phyloP scores from a whole-genome alignment of 2,888 invertebrate genomes.

The Dryocosmus kuriphilus region DNA sequence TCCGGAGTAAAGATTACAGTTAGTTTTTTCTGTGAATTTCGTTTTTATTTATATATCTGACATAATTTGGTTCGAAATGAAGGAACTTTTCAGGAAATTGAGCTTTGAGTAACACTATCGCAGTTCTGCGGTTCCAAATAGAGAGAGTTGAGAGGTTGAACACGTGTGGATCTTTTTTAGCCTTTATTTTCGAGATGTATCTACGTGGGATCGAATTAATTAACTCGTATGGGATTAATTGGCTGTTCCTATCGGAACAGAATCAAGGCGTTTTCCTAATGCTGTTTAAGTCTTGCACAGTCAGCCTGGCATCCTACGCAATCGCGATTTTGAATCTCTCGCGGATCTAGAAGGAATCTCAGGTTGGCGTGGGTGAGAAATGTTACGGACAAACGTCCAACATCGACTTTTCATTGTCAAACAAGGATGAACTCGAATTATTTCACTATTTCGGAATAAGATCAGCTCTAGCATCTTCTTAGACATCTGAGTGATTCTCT shows the following conservation, averaged over 20 bases:
- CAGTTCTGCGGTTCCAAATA: too few species aligned
- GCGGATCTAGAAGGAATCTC: slow-evolving; percentile 29
- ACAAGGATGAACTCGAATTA: not conserved
- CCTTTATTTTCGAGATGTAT: not conserved
- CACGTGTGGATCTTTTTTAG: not conserved
- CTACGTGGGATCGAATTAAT: slow-evolving; percentile 36
- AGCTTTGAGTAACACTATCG: too few species aligned
- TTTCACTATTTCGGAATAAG: not conserved
- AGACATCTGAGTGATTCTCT: too few species aligned
- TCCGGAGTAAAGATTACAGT: too few species aligned
- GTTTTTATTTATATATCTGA: too few species aligned
- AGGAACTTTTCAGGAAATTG: too few species aligned
- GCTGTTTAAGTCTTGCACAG: slow-evolving; percentile 31
- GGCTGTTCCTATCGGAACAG: slow-evolving; percentile 32
- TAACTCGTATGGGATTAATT: slow-evolving; percentile 37
- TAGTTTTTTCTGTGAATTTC: too few species aligned
- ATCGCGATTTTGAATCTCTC: slow-evolving; percentile 31
- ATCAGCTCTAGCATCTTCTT: too few species aligned
- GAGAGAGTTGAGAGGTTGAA: too few species aligned
- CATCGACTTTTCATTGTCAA: slow-evolving; percentile 22
- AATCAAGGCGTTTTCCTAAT: slow-evolving; percentile 40
- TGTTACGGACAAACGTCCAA: not conserved
- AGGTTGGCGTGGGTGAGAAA: slow-evolving; percentile 28
- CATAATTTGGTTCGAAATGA: too few species aligned
- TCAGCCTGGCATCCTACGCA: slow-evolving; percentile 30